Conservation (phyloP, 2,113 vertebrate species). For the Phalacrocorax carbo region DNA sequence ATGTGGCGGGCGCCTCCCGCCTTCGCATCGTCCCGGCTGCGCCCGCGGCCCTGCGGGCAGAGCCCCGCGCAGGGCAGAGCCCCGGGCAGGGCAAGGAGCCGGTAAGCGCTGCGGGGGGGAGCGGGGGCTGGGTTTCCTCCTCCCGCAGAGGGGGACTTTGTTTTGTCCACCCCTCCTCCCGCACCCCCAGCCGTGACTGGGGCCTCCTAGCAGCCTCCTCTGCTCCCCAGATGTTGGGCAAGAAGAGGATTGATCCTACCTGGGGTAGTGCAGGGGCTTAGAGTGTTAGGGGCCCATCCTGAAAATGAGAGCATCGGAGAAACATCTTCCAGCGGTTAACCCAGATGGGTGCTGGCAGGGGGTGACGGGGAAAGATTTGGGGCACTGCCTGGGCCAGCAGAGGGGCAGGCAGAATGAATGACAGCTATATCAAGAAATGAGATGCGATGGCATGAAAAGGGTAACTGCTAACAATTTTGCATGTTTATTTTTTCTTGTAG, state of each 20-base stretch:
- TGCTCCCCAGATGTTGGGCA: not conserved
- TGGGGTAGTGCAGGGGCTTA: not conserved
- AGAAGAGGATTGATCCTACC: not conserved
- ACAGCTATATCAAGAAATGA: not conserved
- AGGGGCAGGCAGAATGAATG: not conserved
- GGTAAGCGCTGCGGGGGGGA: not conserved
- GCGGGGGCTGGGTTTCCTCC: not conserved
- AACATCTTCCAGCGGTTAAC: not conserved
- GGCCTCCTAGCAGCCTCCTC: not conserved
- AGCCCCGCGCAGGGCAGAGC: not conserved
- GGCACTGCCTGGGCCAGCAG: not conserved
- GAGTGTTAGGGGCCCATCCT: not conserved
- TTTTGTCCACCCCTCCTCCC: not conserved
- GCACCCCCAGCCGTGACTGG: rapidly evolving
- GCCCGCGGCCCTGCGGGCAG: not conserved
- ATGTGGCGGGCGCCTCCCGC: not conserved
- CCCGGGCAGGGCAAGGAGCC: not conserved
- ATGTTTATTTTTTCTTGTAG: not conserved
- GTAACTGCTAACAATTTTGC: not conserved
- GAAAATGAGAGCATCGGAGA: not conserved
- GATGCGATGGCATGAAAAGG: not conserved
- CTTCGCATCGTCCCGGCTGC: not conserved
- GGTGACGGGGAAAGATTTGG: not conserved
- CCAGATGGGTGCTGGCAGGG: not conserved
- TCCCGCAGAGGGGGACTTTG: not conserved